A percentile compares a stretch with the other conserved stretches of the same genome.
phyloP scores from a whole-genome alignment of 2,888 invertebrate genomes.

The Scaeva pyrastri region DNA sequence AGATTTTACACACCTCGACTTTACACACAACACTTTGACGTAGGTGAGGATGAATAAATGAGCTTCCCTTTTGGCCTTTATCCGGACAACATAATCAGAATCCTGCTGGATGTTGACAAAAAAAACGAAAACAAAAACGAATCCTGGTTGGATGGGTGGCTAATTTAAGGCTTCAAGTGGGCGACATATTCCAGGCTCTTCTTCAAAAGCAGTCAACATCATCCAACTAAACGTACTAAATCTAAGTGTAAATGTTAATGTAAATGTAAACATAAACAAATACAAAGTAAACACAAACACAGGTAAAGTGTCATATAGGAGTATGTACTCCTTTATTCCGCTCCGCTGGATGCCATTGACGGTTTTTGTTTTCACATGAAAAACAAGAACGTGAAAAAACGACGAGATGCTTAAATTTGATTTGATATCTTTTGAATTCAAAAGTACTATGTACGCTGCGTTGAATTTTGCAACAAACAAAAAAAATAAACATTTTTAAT shows the following conservation, averaged over 20 bases:
- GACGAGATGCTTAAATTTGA: slow-evolving; percentile 41
- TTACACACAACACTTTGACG: neutral
- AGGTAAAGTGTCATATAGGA: neutral
- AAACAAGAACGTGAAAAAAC: slow-evolving; percentile 40
- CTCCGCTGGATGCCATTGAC: neutral
- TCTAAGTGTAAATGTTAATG: neutral
- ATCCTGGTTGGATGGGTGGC: slow-evolving; percentile 22
- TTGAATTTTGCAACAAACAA: neutral
- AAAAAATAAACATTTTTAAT: slow-evolving; percentile 65
- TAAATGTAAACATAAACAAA: neutral
- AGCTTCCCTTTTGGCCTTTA: slow-evolving; percentile 47
- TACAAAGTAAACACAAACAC: slow-evolving; percentile 49
- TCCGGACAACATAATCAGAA: slow-evolving; percentile 46
- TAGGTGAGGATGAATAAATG: slow-evolving; percentile 29
- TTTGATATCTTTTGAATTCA: slow-evolving; percentile 65
- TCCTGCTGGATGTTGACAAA: neutral
- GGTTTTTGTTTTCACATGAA: slow-evolving; percentile 3
- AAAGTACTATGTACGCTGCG: slow-evolving; percentile 45
- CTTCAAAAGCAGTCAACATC: slow-evolving; percentile 21
- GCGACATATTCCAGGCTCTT: slow-evolving; percentile 44
- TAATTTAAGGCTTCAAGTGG: slow-evolving; percentile 59
- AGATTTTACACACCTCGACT: neutral
- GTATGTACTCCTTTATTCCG: slow-evolving; percentile 2
- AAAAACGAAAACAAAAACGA: neutral
- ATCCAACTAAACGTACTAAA: slow-evolving; percentile 1